phyloP scores from a whole-genome alignment of 37 sponge, comb jelly and placozoan species.

The Petrosia ficiformis region DNA sequence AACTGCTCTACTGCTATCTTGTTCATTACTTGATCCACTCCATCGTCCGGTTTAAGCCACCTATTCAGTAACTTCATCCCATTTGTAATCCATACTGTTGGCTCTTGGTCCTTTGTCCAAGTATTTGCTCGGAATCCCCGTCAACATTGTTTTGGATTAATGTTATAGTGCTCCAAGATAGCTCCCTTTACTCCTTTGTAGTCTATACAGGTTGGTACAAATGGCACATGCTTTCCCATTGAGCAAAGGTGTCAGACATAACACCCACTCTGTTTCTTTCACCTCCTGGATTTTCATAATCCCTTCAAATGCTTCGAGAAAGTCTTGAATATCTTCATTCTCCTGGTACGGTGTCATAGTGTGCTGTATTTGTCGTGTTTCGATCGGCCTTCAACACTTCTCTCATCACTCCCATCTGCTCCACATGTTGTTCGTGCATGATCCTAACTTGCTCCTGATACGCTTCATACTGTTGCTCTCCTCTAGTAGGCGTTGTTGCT shows the following conservation, averaged over 20 bases:
- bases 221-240: slow-evolving; percentile 1
- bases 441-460: no score
- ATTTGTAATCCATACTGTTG: not conserved
- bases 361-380: not conserved
- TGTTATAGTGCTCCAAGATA: not conserved
- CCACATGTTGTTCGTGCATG: not conserved
- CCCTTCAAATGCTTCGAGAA: slow-evolving; percentile 4
- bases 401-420: not conserved
- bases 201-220: not conserved
- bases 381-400: not conserved
- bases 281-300: slow-evolving; percentile 3
- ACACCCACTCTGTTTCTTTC: not conserved
- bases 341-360: not conserved
- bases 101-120: not conserved
- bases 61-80: not conserved
- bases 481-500: not conserved
- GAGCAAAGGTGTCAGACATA: not conserved
- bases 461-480: no score
- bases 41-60: not conserved
- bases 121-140: not conserved
- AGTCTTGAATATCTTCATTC: not conserved
- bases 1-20: slow-evolving; percentile 8
- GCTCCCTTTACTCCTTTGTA: not conserved
- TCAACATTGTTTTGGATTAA: not conserved
- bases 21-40: not conserved